These are phyloP conservation scores for Drosophila gunungcola DNA, from an alignment of 1,140 invertebrate genomes.

Conservation along the genomic window DNA sequence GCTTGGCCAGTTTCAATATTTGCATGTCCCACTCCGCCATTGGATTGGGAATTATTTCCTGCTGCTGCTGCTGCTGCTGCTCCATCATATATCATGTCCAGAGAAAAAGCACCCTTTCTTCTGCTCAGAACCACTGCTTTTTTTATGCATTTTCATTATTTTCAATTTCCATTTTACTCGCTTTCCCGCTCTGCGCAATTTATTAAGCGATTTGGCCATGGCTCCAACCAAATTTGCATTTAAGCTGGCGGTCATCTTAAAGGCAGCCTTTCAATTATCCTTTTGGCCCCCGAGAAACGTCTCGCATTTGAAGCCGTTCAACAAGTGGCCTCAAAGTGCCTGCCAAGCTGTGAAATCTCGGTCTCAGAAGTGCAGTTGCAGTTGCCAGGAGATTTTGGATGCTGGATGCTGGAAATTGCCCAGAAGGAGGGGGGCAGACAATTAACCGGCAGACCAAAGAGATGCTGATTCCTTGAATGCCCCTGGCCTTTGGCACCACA, in stretches of 20 bases:
- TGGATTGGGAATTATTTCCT: conserved; percentile 76
- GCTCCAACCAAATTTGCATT: conserved; percentile 36
- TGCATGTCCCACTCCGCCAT: conserved; percentile 47
- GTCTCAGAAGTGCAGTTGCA: conserved; percentile 50
- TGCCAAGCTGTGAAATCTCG: conserved; percentile 41
- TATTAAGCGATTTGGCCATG: conserved; percentile 53
- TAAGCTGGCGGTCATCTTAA: conserved; percentile 43
- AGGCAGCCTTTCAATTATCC: conserved; percentile 44
- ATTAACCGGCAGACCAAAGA: conserved; percentile 38
- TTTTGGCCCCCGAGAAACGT: conserved; percentile 7
- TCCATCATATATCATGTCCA: conserved; percentile 82
- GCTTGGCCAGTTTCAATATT: conserved; percentile 74
- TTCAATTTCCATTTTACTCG: conserved; percentile 74
- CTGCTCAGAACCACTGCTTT: not conserved
- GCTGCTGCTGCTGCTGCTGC: conserved; percentile 47
- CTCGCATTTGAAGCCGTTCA: conserved; percentile 22
- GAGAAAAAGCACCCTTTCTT: conserved; percentile 40
- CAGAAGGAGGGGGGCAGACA: conserved; percentile 19
- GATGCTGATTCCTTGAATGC: conserved; percentile 52
- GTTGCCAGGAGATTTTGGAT: conserved; percentile 26
- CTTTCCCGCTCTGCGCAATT: conserved; percentile 39
- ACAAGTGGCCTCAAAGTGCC: conserved; percentile 40
- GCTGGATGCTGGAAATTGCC: conserved; percentile 1
- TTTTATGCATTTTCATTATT: conserved; percentile 83
- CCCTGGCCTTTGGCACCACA: conserved; percentile 30